A percentile compares a stretch with the other conserved stretches of the same genome.
Conservation (phyloP, 2,888 invertebrate species). For the Leptopterna dolabrata region DNA sequence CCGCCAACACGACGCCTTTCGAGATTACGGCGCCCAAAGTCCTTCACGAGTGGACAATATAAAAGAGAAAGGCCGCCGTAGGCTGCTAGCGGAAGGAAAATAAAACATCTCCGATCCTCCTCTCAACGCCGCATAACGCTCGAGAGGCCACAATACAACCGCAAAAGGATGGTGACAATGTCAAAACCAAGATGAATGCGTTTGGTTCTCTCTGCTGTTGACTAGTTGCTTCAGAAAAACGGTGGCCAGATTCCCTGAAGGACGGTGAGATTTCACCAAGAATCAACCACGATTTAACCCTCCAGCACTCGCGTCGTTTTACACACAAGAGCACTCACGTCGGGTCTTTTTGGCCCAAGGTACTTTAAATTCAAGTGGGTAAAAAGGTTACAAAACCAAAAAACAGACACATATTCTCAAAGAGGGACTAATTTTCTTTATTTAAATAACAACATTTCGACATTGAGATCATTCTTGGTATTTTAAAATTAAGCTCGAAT, state of each 20-base stretch:
- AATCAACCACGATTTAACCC: too few relatives aligned
- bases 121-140: neutral
- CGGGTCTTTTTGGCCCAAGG: too few relatives aligned
- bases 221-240: neutral
- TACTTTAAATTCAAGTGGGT: too few relatives aligned
- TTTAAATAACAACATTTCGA: too few relatives aligned
- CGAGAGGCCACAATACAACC: neutral
- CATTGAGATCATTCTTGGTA: too few relatives aligned
- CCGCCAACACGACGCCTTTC: neutral
- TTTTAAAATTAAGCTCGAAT: too few relatives aligned
- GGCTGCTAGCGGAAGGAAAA: neutral
- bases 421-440: too few relatives aligned
- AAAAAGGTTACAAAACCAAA: too few relatives aligned
- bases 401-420: too few relatives aligned
- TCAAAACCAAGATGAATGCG: neutral
- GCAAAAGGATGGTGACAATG: neutral
- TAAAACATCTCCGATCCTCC: slow-evolving; percentile 1
- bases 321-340: too few relatives aligned
- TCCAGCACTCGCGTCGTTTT: too few relatives aligned
- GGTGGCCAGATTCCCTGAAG: neutral
- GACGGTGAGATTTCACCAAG: too few relatives aligned
- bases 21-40: neutral
- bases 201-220: neutral
- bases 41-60: neutral
- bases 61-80: neutral